phyloP scores from a whole-genome alignment of 2,797 vertebrate genomes.

The Tapirus indicus region DNA sequence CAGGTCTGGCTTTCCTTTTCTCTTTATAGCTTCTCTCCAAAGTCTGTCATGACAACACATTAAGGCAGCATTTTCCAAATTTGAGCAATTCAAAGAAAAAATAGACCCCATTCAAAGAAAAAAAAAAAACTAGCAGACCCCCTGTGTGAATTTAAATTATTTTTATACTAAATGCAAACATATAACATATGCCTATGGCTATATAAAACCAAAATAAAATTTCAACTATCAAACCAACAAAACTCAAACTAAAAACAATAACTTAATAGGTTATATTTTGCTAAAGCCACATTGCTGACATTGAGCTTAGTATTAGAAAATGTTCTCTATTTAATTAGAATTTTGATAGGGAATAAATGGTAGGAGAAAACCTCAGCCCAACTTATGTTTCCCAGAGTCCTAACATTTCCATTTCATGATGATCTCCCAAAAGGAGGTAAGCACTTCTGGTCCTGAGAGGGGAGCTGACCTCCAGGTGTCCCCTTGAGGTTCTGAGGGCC shows the following conservation, averaged over 20 bases:
- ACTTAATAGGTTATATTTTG: slow-evolving; percentile 59
- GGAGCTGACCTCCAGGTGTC: not conserved
- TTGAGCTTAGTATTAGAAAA: slow-evolving; percentile 61
- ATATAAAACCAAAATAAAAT: slow-evolving; percentile 60
- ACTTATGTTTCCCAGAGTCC: slow-evolving; percentile 8
- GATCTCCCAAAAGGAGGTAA: not conserved
- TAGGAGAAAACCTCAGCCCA: not conserved
- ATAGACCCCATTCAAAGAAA: not conserved
- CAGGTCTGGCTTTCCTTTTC: not conserved
- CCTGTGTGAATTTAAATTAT: slow-evolving; percentile 60
- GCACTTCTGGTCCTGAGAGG: not conserved
- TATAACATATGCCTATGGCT: slow-evolving; percentile 52
- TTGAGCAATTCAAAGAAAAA: not conserved
- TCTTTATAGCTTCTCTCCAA: not conserved
- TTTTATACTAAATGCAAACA: slow-evolving; percentile 56
- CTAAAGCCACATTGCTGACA: not conserved
- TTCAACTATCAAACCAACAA: slow-evolving; percentile 60
- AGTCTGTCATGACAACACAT: not conserved
- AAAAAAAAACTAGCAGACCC: not conserved
- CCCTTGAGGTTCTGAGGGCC: not conserved
- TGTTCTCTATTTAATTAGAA: slow-evolving; percentile 22
- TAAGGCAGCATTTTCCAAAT: not conserved
- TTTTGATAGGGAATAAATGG: slow-evolving; percentile 20
- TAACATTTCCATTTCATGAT: not conserved
- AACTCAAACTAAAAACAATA: slow-evolving; percentile 58